phyloP scores from a whole-genome alignment of 2,113 vertebrate genomes.

The Athene cunicularia region DNA sequence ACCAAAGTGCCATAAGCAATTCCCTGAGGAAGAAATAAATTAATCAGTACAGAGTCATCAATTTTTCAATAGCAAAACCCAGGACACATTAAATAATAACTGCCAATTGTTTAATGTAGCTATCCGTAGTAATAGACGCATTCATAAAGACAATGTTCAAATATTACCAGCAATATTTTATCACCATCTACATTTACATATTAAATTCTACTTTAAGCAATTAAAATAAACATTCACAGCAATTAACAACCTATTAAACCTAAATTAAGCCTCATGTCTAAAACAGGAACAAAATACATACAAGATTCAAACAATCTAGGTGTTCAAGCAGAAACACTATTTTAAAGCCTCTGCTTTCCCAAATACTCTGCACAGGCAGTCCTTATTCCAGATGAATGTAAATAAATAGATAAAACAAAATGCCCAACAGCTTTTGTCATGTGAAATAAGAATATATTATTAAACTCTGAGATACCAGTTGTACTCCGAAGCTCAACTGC shows the following conservation, averaged over 20 bases:
- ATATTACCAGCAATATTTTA: background rate
- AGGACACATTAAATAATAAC: background rate
- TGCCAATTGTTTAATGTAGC: background rate
- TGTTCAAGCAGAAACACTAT: background rate
- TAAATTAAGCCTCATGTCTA: background rate
- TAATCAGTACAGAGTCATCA: background rate
- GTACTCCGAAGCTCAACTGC: background rate
- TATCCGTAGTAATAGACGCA: background rate
- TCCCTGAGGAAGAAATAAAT: conserved; percentile 78
- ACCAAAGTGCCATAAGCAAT: conserved; percentile 88
- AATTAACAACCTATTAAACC: background rate
- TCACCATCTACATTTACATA: background rate
- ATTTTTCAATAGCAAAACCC: background rate
- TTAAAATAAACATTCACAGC: background rate
- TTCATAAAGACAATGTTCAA: background rate
- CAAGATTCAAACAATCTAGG: background rate
- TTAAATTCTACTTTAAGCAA: background rate
- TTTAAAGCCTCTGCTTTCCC: background rate
- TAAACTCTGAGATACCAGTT: background rate
- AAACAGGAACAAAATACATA: background rate
- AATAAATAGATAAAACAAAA: background rate
- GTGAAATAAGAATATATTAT: background rate
- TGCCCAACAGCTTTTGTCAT: background rate
- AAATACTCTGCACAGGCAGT: background rate
- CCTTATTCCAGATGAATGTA: background rate